These are phyloP conservation scores for Silurus lanzhouensis DNA, from an alignment of 2,797 vertebrate genomes.

Conservation along the genomic window DNA sequence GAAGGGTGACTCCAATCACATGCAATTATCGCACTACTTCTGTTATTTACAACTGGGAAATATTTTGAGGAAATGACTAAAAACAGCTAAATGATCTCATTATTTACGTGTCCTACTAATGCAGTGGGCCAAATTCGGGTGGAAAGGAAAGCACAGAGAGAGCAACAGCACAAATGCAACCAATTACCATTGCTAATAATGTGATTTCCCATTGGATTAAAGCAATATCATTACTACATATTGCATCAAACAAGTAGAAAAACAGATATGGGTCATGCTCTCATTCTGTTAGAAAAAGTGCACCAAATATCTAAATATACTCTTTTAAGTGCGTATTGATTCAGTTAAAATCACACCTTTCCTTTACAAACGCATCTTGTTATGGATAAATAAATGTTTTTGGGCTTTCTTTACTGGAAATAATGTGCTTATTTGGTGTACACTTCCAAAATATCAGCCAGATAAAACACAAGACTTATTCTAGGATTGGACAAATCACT, in stretches of 20 bases:
- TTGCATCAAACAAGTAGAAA: conserved; percentile 9
- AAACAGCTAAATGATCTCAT: conserved; percentile 12
- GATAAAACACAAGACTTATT: too few relatives aligned
- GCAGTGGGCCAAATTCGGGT: background rate
- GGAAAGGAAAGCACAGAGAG: background rate
- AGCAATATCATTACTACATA: conserved; percentile 11
- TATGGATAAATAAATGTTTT: background rate
- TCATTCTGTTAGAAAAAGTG: background rate
- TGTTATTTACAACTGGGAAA: conserved; percentile 28
- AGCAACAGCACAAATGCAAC: conserved; percentile 16
- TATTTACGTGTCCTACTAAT: conserved; percentile 11
- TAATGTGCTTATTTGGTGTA: background rate
- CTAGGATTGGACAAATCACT: background rate
- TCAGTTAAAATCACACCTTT: background rate
- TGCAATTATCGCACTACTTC: conserved; percentile 16
- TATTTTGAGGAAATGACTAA: conserved; percentile 25
- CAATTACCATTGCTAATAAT: conserved; percentile 35
- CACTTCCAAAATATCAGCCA: background rate
- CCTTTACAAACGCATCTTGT: background rate
- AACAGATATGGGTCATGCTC: background rate
- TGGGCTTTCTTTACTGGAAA: background rate
- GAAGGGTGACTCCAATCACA: conserved; percentile 33
- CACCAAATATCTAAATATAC: background rate
- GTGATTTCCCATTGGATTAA: conserved; percentile 16
- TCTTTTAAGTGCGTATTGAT: background rate